Evolutionary conservation across 1,140 invertebrate species (phyloP), one percentile per base, ranked within the genome.

Genomic region (Myzus persicae): DNA sequence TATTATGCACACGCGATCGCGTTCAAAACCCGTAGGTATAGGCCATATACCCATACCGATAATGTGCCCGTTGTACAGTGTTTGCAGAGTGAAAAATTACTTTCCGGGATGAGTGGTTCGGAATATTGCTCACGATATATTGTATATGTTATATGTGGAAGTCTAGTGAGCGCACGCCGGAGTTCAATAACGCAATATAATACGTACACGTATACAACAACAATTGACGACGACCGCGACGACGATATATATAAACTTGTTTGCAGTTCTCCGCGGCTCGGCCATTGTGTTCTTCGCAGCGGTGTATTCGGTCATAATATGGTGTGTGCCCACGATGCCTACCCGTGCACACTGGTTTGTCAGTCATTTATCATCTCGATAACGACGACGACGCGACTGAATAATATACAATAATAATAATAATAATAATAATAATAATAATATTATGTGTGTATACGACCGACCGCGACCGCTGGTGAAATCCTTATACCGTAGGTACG

Each of bases 21-120:
- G n/a, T 89, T 89, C n/a, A 88, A 36, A 51, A 87, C 85, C 9
- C 11, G 38, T 85, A n/a, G n/a, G n/a, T n/a, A n/a, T n/a, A n/a
- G n/a, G n/a, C n/a, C n/a, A 36, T 2, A 3, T 22, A n/a, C 31
- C 59, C 18, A 84, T 42, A 87, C 85, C 42, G 20, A 46, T n/a
- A n/a, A n/a, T 44, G 46, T 87, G 48, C n/a, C 14, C 59, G 14
- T 51, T 22, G 6, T 51, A 22, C 9, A 26, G 26, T 90, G 88
- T 90, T 90, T 90, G 42, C 88, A 51, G 88, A 90, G 38, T 59
- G 51, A 90, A 90, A 90, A 90, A 90, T 90, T 59, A 42, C 88
- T 90, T 90, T 59, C 38, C 51, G 14, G 22, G 31, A n/a, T 14
- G 14, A 76, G 59, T n/a, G 59, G 31, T n/a, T n/a, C 59, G 59